Conservation (phyloP, 2,888 invertebrate species). For the Hirudinaria manillensis region DNA sequence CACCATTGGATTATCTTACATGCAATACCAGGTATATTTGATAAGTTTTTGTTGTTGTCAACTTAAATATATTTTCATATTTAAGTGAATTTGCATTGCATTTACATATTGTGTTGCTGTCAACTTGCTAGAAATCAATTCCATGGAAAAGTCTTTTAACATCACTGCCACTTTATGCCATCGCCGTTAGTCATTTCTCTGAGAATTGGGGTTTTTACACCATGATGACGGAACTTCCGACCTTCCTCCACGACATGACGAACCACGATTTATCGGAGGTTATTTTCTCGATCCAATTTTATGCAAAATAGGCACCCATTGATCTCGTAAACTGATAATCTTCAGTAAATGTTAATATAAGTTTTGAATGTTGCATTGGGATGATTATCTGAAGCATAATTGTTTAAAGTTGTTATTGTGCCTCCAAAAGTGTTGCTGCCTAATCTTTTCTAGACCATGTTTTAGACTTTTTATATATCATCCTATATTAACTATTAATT, state of each 20-base stretch:
- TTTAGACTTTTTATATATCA: too few relatives aligned
- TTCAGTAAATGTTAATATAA: too few relatives aligned
- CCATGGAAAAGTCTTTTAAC: conserved; percentile 54
- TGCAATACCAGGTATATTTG: conserved; percentile 47
- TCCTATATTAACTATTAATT: too few relatives aligned
- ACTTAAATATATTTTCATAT: neutral
- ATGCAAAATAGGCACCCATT: neutral
- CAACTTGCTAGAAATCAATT: conserved; percentile 36
- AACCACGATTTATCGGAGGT: conserved; percentile 48
- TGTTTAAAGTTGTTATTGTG: too few relatives aligned
- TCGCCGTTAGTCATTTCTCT: conserved; percentile 54
- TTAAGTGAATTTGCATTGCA: neutral
- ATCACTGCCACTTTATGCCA: conserved; percentile 55
- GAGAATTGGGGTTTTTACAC: conserved; percentile 58
- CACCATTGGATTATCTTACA: conserved; percentile 49
- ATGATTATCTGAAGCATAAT: too few relatives aligned
- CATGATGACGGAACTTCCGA: conserved; percentile 55
- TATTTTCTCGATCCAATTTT: neutral
- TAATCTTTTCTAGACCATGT: too few relatives aligned
- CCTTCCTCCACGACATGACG: conserved; percentile 53
- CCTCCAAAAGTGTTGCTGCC: too few relatives aligned
- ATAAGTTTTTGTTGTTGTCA: neutral
- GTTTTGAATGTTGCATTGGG: too few relatives aligned
- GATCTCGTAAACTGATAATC: too few relatives aligned
- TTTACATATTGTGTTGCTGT: neutral